A percentile compares a stretch with the other conserved stretches of the same genome.
Evolutionary conservation across 2,113 vertebrate genomes (phyloP).

Genomic region (Pseudopipra pipra): DNA sequence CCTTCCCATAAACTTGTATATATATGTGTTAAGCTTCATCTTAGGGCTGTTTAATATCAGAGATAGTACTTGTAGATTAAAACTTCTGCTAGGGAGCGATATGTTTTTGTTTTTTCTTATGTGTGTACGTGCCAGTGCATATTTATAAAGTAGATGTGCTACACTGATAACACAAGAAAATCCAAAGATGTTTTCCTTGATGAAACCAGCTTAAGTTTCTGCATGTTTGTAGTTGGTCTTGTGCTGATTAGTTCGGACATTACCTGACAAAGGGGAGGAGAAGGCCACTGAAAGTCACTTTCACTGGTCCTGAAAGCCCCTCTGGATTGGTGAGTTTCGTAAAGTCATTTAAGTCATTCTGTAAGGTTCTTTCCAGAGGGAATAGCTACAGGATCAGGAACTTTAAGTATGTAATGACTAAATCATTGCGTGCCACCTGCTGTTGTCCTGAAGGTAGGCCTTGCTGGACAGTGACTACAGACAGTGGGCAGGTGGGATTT

Average conservation of each 20-base stretch:
- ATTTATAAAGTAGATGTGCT: background rate
- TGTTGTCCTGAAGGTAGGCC: background rate
- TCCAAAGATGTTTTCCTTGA: background rate
- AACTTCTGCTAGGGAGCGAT: background rate
- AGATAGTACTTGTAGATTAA: background rate
- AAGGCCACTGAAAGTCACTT: background rate
- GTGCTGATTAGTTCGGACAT: background rate
- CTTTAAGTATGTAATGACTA: background rate
- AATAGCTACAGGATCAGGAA: background rate
- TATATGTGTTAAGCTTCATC: background rate
- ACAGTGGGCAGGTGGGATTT: background rate
- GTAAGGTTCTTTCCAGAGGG: background rate
- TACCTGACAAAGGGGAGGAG: background rate
- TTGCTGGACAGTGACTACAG: background rate
- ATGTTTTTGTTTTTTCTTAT: background rate
- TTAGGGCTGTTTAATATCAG: background rate
- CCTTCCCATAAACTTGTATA: background rate
- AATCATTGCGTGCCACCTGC: background rate
- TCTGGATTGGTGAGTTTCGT: background rate
- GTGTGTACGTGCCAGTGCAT: accelerated
- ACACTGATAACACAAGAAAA: background rate
- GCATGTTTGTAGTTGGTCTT: background rate
- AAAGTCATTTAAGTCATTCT: background rate
- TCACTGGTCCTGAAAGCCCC: background rate
- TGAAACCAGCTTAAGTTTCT: background rate